These are phyloP conservation scores for Apocrypta bakeri DNA, from an alignment of 1,140 invertebrate species.

Conservation along the genomic window DNA sequence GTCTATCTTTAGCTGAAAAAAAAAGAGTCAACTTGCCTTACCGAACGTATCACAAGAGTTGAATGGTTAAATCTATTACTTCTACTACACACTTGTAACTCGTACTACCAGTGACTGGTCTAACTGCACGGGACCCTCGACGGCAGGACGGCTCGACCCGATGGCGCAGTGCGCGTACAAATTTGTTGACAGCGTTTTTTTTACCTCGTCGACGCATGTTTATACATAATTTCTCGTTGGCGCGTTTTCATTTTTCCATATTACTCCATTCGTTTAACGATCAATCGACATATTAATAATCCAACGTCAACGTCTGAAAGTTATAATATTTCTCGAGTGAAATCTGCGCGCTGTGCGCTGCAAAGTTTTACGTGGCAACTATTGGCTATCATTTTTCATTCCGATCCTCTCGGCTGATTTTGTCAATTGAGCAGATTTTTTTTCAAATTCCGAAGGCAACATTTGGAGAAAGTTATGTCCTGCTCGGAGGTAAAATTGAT, in stretches of 20 bases:
- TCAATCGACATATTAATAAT: not conserved
- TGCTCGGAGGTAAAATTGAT: no score
- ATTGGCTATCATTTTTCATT: slow-evolving; percentile 9
- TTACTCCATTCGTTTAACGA: no score
- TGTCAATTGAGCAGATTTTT: not conserved
- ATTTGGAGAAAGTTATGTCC: no score
- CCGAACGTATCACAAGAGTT: no score
- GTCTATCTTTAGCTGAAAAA: no score
- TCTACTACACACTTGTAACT: no score
- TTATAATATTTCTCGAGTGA: not conserved
- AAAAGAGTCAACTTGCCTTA: no score
- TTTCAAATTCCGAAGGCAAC: not conserved
- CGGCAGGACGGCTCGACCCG: no score
- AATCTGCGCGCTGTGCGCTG: not conserved
- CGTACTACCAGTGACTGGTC: no score
- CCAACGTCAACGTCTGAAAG: no score
- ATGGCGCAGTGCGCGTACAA: slow-evolving; percentile 18
- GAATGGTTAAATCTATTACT: no score
- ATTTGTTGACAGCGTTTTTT: not conserved
- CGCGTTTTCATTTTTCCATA: not conserved
- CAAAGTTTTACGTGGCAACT: not conserved
- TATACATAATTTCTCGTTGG: not conserved
- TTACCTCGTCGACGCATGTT: not conserved
- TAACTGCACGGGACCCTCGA: no score
- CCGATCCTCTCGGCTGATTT: slow-evolving; percentile 3